Evolutionary conservation across 1,140 invertebrate genomes (phyloP), one percentile per base, ranked within the genome.

Genomic region (Rhyacophila brunnea): DNA sequence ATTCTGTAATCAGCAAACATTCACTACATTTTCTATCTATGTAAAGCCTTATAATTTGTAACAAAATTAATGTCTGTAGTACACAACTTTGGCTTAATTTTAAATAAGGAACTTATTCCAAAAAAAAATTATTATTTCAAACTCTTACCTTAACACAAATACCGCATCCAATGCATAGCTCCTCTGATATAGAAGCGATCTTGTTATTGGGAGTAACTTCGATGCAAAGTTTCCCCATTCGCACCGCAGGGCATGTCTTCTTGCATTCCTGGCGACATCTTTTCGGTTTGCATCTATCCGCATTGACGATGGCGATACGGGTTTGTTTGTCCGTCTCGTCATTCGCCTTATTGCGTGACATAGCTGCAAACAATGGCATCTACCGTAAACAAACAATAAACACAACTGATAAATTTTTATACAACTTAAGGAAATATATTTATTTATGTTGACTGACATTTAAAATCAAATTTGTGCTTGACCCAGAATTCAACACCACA

Each of bases 141-240:
- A 28, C 3, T 5, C 23, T 5, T 79, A 90, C 89, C 82, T 92
- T 92, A 52, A 91, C 89, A 85, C 98, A 99, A 70, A 99, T 99
- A 90, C 97, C 96, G 82, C 97, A 99, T 71, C 96, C 98, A 73
- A 99, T 99, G 74, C 98, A 99, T 0, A 99, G 79, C 75, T 98
- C 95, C 81, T 99, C 98, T 58, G 96, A 99, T 70, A 99, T 97
- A 43, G 89, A 87, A 46, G 98, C 95, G 66, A 99, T 96, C 81
- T 99, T 99, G 68, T 93, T 94, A 72, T 93, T 95, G n/a, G 95
- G 89, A 19, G 85, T 88, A 14, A 99, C 98, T 85, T 99, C 96
- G 71, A 99, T 99, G 75, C 98, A 99, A 14, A 99, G 83, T 81
- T 99, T 99, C 70, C 97, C 96, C 92, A 97, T 96, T 67, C 96